Evolutionary conservation across 2,888 invertebrate genomes (phyloP).

Genomic region (Drosophila glabriapex): DNA sequence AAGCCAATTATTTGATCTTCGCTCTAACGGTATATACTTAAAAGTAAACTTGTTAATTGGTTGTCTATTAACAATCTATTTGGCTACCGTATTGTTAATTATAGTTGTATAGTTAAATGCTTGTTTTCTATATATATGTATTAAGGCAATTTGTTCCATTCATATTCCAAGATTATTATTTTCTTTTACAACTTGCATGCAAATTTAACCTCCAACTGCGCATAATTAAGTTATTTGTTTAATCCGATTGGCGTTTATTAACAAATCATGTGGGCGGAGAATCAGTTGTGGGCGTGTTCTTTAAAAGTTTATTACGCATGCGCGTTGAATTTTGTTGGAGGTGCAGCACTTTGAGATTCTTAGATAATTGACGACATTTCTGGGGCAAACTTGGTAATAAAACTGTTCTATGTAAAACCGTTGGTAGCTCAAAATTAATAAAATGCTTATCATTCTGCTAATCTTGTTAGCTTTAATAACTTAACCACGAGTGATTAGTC

Average conservation of each 20-base stretch:
- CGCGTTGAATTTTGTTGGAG: slow-evolving; percentile 7
- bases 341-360: slow-evolving; percentile 62
- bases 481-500: background rate
- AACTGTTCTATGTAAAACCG: background rate
- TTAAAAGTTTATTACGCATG: slow-evolving; percentile 40
- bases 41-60: slow-evolving; percentile 46
- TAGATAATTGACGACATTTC: slow-evolving; percentile 56
- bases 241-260: slow-evolving; percentile 40
- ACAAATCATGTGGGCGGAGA: slow-evolving; percentile 21
- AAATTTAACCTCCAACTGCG: slow-evolving; percentile 41
- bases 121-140: slow-evolving; percentile 1
- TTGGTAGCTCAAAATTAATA: background rate
- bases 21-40: slow-evolving; percentile 37
- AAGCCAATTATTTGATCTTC: slow-evolving; percentile 57
- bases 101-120: slow-evolving; percentile 36
- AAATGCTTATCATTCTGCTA: background rate
- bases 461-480: background rate
- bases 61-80: slow-evolving; percentile 34
- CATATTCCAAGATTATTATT: background rate
- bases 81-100: slow-evolving; percentile 5
- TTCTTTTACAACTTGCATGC: slow-evolving; percentile 44
- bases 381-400: slow-evolving; percentile 33
- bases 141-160: slow-evolving; percentile 6
- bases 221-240: slow-evolving; percentile 71
- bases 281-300: slow-evolving; percentile 24